Evolutionary conservation across 2,888 invertebrate species (phyloP).

Genomic region (Lithophane ornitopus): DNA sequence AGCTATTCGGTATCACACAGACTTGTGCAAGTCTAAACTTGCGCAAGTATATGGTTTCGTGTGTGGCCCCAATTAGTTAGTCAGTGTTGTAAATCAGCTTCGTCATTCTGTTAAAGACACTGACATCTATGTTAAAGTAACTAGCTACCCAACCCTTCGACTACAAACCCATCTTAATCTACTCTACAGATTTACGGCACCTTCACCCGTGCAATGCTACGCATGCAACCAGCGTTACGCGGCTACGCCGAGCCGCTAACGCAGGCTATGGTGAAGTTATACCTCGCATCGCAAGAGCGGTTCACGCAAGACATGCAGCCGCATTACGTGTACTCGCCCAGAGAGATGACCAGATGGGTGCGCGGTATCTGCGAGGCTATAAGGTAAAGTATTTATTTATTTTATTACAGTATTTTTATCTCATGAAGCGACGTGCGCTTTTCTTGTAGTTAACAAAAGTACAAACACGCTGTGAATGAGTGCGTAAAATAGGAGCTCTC

Average conservation of each 20-base stretch:
- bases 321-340: slow-evolving; percentile 99
- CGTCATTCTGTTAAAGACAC: background rate
- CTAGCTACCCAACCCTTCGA: too few relatives aligned
- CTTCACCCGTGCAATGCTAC: slow-evolving; percentile 99
- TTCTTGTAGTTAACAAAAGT: too few relatives aligned
- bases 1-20: too few relatives aligned
- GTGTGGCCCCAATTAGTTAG: too few relatives aligned
- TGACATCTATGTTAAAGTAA: background rate
- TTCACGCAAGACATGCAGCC: slow-evolving; percentile 99
- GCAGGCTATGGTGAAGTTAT: slow-evolving; percentile 99
- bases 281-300: slow-evolving; percentile 98
- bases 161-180: background rate
- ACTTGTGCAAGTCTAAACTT: too few relatives aligned
- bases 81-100: background rate
- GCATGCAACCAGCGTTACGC: slow-evolving; percentile 97
- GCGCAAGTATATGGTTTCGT: too few relatives aligned
- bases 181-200: slow-evolving; percentile 97
- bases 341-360: slow-evolving; percentile 99
- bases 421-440: too few relatives aligned
- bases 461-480: too few relatives aligned
- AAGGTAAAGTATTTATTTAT: slow-evolving; percentile 80
- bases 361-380: slow-evolving; percentile 99
- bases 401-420: too few relatives aligned
- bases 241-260: slow-evolving; percentile 99
- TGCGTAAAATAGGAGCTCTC: too few relatives aligned